Evolutionary conservation across 2,113 vertebrate genomes (phyloP).

Genomic region (Trochalopteron elliotii): DNA sequence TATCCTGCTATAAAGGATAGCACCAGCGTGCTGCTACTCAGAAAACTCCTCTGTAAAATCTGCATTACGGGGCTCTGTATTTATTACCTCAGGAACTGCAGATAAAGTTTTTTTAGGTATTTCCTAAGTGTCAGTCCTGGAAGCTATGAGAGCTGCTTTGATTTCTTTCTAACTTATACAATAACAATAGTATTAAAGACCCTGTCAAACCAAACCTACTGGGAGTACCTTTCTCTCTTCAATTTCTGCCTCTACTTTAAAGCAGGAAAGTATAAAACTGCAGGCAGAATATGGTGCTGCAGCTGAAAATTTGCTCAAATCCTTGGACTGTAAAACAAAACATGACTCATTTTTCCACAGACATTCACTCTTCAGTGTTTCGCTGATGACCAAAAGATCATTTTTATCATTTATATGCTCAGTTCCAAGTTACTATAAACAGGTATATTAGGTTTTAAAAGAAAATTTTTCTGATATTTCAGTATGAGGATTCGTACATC

Average conservation of each 20-base stretch:
- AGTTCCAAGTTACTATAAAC: neutral
- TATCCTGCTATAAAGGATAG: neutral
- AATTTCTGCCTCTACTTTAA: neutral
- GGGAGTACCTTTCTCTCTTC: neutral
- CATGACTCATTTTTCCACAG: neutral
- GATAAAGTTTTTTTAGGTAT: neutral
- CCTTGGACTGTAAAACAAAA: neutral
- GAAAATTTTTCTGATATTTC: neutral
- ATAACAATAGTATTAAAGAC: neutral
- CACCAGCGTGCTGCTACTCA: neutral
- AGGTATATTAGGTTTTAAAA: neutral
- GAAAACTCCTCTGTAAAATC: neutral
- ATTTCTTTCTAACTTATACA: slow-evolving; percentile 1
- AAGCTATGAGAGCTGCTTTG: neutral
- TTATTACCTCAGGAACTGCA: neutral
- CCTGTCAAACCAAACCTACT: neutral
- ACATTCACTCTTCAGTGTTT: neutral
- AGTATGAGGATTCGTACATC: neutral
- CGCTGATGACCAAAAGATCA: neutral
- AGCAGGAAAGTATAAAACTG: neutral
- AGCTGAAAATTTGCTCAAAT: neutral
- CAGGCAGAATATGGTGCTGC: neutral
- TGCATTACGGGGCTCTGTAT: neutral
- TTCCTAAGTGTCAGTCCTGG: neutral
- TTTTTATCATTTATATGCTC: neutral